Percentiles rank a stretch among this genome's conserved stretches.
Evolutionary conservation across 2,888 invertebrate genomes (phyloP).

Genomic region (Tenthredo notha): DNA sequence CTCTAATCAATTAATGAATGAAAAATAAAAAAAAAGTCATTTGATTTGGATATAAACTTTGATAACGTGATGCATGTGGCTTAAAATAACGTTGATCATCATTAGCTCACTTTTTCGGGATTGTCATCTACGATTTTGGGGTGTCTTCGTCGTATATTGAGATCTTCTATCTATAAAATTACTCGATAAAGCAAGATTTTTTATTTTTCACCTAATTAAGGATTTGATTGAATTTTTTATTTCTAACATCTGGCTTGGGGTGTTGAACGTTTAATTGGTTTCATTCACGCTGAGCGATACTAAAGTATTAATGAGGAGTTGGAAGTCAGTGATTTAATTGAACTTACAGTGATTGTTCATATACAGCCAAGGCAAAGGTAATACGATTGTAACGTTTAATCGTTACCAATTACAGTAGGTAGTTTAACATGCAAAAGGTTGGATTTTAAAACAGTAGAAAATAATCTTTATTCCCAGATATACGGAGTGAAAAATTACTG

Average conservation of each 20-base stretch:
- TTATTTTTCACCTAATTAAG: background rate
- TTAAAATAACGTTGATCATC: background rate
- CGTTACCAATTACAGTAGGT: background rate
- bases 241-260: background rate
- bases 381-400: background rate
- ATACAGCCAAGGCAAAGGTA: background rate
- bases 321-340: background rate
- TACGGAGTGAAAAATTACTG: background rate
- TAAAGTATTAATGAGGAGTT: background rate
- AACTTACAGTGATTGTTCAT: background rate
- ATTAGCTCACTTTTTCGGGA: background rate
- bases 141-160: background rate
- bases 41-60: background rate
- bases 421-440: background rate
- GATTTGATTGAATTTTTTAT: background rate
- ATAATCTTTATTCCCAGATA: background rate
- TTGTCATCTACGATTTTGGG: background rate
- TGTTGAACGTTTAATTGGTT: background rate
- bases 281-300: background rate
- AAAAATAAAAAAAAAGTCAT: too few species aligned
- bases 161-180: background rate
- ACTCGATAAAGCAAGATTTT: background rate
- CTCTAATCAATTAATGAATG: too few species aligned
- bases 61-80: background rate
- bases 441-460: background rate